Base-by-base conservation (phyloP, 2,797 vertebrate species). In the Rhyacichthys aspro region DNA sequence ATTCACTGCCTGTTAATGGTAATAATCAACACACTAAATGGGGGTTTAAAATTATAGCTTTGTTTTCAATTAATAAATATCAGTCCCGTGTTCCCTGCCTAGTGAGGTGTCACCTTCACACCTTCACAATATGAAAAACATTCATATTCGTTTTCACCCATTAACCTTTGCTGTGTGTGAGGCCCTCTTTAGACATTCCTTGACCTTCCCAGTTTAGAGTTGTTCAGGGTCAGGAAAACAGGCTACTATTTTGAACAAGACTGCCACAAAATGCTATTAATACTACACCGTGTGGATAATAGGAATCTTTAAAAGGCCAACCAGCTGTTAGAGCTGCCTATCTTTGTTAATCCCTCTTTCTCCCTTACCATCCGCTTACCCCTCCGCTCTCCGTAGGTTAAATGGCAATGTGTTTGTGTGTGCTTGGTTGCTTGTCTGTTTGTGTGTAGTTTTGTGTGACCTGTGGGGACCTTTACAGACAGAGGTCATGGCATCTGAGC, bases 1-100 rank as follows among this genome's bases (percentile, higher is more conserved):
- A 11, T 11, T 11, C 90, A 93, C 88, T 81, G 87, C 90, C 91
- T 90, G 19, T 55, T 77, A 75, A 67, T 71, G 43, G 63, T 38
- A 11, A 38, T 16, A 43, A 43, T 3, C 1, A 36, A 43, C 16
- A 3, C 9, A 17, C 8, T 43, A 36, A 7, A 16, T 15, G 46
- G 28, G 23, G 15, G 33, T 11, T 48, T 8, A 15, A 33, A 34
- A 11, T 11, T 38, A 14, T 38, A 11, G 9, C n/a, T 48, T 16
- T 6, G 32, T 34, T 14, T 28, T 34, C 8, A 33, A 8, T 49
- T 49, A 34, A 34, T 14, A 16, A 16, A 16, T 28, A 42, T 7
- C 28, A 23, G 39, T 16, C 9, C 1, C 11, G 2, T 49, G 9
- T n/a, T 49, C 11, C 1, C 47, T 34, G 3, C 3, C 4, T 23